Conservation (phyloP, 92 coral and sea anemone genomes). For the Desmophyllum pertusum region DNA sequence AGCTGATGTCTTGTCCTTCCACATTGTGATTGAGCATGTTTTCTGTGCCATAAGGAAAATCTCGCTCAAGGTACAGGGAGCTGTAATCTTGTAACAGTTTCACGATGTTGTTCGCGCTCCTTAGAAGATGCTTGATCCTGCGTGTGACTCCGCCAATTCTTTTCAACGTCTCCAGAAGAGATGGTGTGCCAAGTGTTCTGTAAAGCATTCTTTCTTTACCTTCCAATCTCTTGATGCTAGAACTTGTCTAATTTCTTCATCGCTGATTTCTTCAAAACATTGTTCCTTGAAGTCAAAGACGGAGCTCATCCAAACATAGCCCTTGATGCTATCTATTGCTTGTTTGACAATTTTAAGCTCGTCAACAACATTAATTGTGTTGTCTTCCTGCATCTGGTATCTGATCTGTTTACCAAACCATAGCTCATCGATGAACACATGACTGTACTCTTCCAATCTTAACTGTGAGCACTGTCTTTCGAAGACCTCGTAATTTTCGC, state of each 20-base stretch:
- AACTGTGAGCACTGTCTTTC: constrained; percentile 8
- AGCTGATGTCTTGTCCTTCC: constrained; percentile 45
- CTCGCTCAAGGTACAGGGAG: constrained; percentile 31
- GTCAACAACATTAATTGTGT: background rate
- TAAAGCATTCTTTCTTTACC: constrained; percentile 10
- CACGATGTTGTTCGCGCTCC: constrained; percentile 52
- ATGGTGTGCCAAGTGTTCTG: constrained; percentile 15
- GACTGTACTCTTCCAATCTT: constrained; percentile 27
- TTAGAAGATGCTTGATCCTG: constrained; percentile 39
- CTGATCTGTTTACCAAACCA: constrained; percentile 56
- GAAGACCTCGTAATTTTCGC: constrained; percentile 25
- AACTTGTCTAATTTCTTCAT: background rate
- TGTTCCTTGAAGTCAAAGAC: constrained; percentile 44
- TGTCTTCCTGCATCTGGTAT: constrained; percentile 1
- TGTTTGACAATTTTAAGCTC: constrained; percentile 29
- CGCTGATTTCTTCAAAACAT: constrained; percentile 13
- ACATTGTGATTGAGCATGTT: constrained; percentile 56
- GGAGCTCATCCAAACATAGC: constrained; percentile 65
- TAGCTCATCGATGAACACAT: constrained; percentile 54
- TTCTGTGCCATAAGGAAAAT: constrained; percentile 52
- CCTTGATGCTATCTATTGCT: constrained; percentile 25
- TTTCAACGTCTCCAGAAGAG: constrained; percentile 33
- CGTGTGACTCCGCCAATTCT: constrained; percentile 20
- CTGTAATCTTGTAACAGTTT: constrained; percentile 51
- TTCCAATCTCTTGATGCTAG: background rate